Base-by-base conservation (phyloP, 1,140 invertebrate species). In the Pemphigus obesinymphae region DNA sequence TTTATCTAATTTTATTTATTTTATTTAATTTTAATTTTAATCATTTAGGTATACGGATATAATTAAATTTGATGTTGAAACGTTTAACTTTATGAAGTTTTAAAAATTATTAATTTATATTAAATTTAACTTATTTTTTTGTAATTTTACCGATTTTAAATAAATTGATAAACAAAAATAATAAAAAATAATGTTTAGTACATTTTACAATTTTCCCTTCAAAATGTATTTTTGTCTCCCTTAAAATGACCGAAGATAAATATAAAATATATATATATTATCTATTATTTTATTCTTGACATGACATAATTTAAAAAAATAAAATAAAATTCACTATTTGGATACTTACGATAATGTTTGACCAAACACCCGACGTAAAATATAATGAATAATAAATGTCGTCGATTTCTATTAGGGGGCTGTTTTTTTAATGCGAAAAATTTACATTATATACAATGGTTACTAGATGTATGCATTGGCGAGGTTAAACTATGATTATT, bases 401-500 rank as follows among this genome's bases (percentile, higher is more conserved):
- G 1, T 26, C 11, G 23, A 29, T 70, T 70, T 45, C 13, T 23
- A 45, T 70, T 70, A 13, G 15, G 68, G 13, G 23, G 20, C 10
- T 68, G 37, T 2, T 70, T 66, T 70, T 70, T 45, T 17, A 26
- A 70, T 43, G 23, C 7, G 5, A 43, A 45, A 45, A 2, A 50
- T 50, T 20, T 50, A 50, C 43, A 45, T n/a, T 37, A 11, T 40
- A 10, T 70, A 45, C 68, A 26, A 70, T 26, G 40, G 68, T 70
- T 23, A 45, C 68, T 70, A 45, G 23, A 70, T 45, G 5, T 45
- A 78, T 13, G 34, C 75, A 58, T 78, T 58, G 75, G 75, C n/a
- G 53, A 53, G 50, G 50, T 37, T 78, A 34, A 58, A 58, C 73
- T 76, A 76, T 58, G 53, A 78, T 58, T 43, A 78, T 78, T 58